Conservation (phyloP, 2,113 vertebrate genomes). For the human region GRCh38 chr18:37031001-37031500, state of each 20-base stretch:
- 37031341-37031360: background rate
- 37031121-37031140: no score
- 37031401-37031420: background rate
- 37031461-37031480: background rate
- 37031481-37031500: background rate
- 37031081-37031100: no score
- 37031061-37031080: no score
- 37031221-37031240: background rate
- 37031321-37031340: background rate
- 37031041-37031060: no score
- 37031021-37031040: no score
- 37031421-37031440: background rate
- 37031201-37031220: background rate
- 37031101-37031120: no score
- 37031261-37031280: background rate
- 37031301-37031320: background rate
- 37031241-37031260: background rate
- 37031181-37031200: background rate
- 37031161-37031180: no score
- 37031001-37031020: no score
- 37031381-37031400: background rate
- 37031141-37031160: no score
- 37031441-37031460: background rate
- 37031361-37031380: background rate
- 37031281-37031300: background rate